Evolutionary conservation across 2,113 vertebrate genomes (phyloP), one percentile per base, ranked within the genome.

Genomic region (Lates calcarifer): DNA sequence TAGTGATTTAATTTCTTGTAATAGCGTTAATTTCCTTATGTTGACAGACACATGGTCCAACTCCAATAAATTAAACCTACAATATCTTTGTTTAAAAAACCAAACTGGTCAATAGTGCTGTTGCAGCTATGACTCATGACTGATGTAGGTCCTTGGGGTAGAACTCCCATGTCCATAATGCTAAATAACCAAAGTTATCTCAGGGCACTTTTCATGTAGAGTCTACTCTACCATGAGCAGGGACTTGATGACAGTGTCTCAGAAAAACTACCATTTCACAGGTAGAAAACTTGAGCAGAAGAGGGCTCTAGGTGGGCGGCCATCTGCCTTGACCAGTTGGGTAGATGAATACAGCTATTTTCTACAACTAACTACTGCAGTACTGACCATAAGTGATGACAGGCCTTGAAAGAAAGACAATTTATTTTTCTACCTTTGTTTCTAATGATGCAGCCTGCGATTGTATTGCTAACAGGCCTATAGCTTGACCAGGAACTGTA

Each of bases 21-120:
- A 76, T 85, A 56, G 75, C 74, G 51, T 74, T 85, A 9, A 87
- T 90, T 79, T 86, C 58, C 78, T 70, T n/a, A 26, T 65, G 45
- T 20, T 60, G 82, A 77, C 67, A 69, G 78, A 68, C 77, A 57
- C 57, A 14, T 43, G 39, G 73, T 67, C 72, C 62, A 73, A 58
- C 18, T 58, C 10, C 31, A 68, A 83, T 78, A 28, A 72, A 84
- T 83, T 85, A 75, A 41, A 76, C 49, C 55, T 31, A 22, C 41
- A 56, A 1, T 71, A 33, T 79, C 14, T 64, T 37, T 4, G 37
- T 55, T 61, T 51, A 26, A 76, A 41, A 29, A 53, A 64, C 13
- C 55, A 56, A 35, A 33, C 31, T 58, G 73, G 65, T 70, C 70
- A 70, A 51, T 26, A 22, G 33, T 29, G n/a, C 10, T 29, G 61